Evolutionary conservation across 2,113 vertebrate species (phyloP).

Genomic region (Corvus cornix): DNA sequence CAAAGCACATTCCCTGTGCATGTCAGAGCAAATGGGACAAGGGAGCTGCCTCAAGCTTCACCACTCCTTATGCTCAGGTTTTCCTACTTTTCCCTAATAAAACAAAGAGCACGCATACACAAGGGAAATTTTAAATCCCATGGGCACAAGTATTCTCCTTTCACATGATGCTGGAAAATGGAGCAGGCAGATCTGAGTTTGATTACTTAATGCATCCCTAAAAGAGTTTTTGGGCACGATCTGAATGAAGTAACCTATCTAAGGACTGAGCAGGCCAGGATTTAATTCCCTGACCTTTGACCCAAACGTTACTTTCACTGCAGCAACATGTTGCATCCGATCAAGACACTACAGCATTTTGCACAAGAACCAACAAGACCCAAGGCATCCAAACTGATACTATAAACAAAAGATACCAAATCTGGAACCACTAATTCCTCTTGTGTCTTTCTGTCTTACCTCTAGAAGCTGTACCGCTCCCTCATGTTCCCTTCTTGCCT

Average conservation of each 20-base stretch:
- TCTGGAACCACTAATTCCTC: not conserved
- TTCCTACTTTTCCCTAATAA: not conserved
- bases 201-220: not conserved
- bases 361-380: not conserved
- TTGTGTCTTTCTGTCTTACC: constrained; percentile 77
- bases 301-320: not conserved
- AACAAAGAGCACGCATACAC: not conserved
- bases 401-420: not conserved
- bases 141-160: not conserved
- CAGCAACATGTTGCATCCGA: fast-evolving
- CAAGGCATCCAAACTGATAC: not conserved
- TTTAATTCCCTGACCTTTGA: not conserved
- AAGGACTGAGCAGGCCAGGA: not conserved
- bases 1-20: not conserved
- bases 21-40: not conserved
- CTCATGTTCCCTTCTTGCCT: constrained; percentile 94
- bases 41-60: not conserved
- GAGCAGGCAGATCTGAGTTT: not conserved
- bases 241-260: not conserved
- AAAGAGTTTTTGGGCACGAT: not conserved
- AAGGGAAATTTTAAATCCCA: not conserved
- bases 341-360: not conserved
- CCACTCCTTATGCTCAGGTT: not conserved
- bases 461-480: constrained; percentile 95
- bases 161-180: not conserved